These are phyloP conservation scores for Ophioninae sp. DNA, from an alignment of 2,888 invertebrate species.

Conservation along the genomic window DNA sequence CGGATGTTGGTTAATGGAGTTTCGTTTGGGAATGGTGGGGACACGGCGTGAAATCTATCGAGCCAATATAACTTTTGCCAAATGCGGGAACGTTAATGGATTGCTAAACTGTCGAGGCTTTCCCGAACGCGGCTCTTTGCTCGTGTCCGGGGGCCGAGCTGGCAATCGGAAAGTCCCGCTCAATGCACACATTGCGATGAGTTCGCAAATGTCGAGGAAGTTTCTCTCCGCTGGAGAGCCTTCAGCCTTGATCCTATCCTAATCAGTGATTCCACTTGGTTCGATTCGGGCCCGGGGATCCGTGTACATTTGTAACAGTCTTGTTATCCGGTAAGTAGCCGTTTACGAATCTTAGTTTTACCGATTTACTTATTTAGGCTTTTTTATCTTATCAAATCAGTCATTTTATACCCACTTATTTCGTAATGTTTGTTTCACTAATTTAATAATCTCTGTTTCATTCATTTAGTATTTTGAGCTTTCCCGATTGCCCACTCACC, in stretches of 20 bases:
- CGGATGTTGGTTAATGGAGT: constrained; percentile 20
- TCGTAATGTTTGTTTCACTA: too few relatives aligned
- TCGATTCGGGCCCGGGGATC: not conserved
- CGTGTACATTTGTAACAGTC: too few relatives aligned
- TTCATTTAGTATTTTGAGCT: too few relatives aligned
- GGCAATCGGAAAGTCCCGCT: constrained; percentile 31
- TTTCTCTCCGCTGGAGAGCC: constrained; percentile 39
- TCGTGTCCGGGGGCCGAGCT: constrained; percentile 9
- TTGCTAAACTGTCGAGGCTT: constrained; percentile 40
- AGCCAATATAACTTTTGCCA: constrained; percentile 43
- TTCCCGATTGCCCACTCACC: too few relatives aligned
- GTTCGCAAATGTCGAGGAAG: constrained; percentile 25
- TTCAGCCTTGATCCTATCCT: constrained; percentile 50
- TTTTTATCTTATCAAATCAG: too few relatives aligned
- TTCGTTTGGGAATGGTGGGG: constrained; percentile 1
- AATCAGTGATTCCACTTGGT: constrained; percentile 44
- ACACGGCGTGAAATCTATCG: constrained; percentile 33
- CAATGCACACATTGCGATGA: constrained; percentile 18
- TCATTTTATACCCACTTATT: too few relatives aligned
- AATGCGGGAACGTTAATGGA: constrained; percentile 45
- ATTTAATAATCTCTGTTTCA: too few relatives aligned
- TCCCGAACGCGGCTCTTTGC: not conserved
- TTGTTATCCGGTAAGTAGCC: too few relatives aligned
- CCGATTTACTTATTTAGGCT: too few relatives aligned
- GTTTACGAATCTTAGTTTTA: too few relatives aligned